Conservation (phyloP, 2,113 vertebrate species). For the Nothobranchius furzeri region DNA sequence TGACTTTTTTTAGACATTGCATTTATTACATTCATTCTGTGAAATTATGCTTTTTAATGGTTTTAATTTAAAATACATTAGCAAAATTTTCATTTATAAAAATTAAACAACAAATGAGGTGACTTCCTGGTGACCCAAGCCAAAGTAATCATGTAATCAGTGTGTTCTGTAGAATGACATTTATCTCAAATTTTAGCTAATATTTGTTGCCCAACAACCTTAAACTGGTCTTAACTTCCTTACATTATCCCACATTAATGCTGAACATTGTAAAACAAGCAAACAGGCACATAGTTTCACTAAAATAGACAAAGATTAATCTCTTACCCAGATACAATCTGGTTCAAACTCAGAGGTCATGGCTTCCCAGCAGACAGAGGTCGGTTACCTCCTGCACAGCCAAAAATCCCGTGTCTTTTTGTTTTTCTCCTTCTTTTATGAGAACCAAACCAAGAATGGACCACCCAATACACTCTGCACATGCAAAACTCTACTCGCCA, state of each 20-base stretch:
- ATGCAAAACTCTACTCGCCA: constrained; percentile 53
- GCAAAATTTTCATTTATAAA: too few relatives aligned
- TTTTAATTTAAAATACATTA: too few relatives aligned
- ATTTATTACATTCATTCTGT: too few relatives aligned
- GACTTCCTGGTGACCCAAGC: too few relatives aligned
- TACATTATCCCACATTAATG: neutral
- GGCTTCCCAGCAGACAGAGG: neutral
- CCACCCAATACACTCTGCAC: constrained; percentile 4
- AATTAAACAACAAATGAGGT: too few relatives aligned
- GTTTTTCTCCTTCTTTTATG: neutral
- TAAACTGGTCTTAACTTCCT: neutral
- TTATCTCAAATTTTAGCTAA: neutral
- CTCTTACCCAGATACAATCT: constrained; percentile 65
- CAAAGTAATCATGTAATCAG: too few relatives aligned
- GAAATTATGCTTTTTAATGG: too few relatives aligned
- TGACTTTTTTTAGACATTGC: too few relatives aligned
- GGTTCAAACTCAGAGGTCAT: constrained; percentile 45
- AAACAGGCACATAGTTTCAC: neutral
- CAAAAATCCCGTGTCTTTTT: neutral
- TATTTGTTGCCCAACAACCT: too few relatives aligned
- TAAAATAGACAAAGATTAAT: neutral
- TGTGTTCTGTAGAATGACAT: neutral
- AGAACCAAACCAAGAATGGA: neutral
- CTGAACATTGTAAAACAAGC: too few relatives aligned
- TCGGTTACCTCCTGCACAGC: neutral